Base-by-base conservation (phyloP, 2,113 vertebrate species). In the Rhagologus leucostigma region DNA sequence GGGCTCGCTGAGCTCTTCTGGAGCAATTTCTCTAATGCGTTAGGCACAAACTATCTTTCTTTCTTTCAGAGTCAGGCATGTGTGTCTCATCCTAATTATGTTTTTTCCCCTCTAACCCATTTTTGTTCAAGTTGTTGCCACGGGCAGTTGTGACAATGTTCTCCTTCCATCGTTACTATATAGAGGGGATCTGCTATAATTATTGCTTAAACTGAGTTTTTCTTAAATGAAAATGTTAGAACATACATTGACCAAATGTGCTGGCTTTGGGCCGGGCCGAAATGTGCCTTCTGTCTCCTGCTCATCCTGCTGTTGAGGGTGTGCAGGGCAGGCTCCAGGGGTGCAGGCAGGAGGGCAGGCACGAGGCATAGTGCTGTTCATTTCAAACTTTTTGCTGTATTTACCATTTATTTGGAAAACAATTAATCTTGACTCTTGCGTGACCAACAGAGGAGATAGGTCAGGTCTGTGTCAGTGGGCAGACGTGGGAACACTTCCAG, bases 71-170 rank as follows among this genome's bases (percentile, higher is more conserved):
- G 55, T 35, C 93, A 89, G 63, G 84, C 91, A 76, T 29, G 59
- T 81, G 17, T 79, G 67, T 80, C 92, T 93, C 69, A 41, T 29
- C 70, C 67, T 94, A 90, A 90, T 94, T 78, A 84, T 59, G 26
- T 35, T 88, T 55, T 74, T 59, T 41, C 75, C 86, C 39, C 74
- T 89, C 68, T 70, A 86, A 78, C 85, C 74, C 9, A 2, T 84
- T 93, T 93, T 84, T 92, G 78, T 92, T 96, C 64, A 71, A 91
- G 82, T 77, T 65, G 73, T 65, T 89, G 86, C 67, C 88, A 46
- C 41, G 53, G 79, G 85, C 85, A 22, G n/a, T 71, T 57, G 64
- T 71, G 92, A 78, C 94, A 81, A 60, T 60, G 29, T 52, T 95
- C 75, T 78, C 65, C 26, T 89, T 24, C 44, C 37, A 49, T 87